Evolutionary conservation across 1,140 invertebrate genomes (phyloP), one percentile per base, ranked within the genome.

Genomic region (Paramacrobiotus metropolitanus): DNA sequence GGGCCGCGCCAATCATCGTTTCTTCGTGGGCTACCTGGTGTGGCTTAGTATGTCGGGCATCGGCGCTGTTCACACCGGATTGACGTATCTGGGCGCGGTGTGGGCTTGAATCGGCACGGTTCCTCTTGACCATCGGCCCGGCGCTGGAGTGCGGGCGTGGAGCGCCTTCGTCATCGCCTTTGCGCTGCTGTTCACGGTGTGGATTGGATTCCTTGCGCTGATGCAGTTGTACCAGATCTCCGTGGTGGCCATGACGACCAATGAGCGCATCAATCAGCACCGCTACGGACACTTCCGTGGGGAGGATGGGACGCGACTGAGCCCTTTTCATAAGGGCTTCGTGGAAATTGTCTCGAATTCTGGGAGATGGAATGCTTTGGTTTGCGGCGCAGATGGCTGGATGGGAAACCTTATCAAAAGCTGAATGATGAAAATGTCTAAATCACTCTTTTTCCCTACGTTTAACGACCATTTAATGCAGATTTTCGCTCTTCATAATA

Each of bases 191-290:
- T 55, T 55, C 24, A 55, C 48, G 48, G 48, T 28, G 15, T 55
- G 48, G 48, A 28, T 55, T 24, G 24, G 15, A 4, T 15, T 15
- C 9, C 9, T 55, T 15, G 48, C 48, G 4, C 15, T 55, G 4
- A 55, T 55, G 48, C 48, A 55, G 24, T 20, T 24, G 4, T 28
- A 55, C 31, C 70, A 88, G 84, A 83, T 93, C 9, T 79, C 85
- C 68, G 85, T 83, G 69, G 74, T 94, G 61, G n/a, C 86, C 61
- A 90, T 96, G 85, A 97, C 93, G 44, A 96, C 93, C 60, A 98
- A 98, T 72, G 93, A 98, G 75, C 79, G 92, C 62, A 84, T 98
- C 77, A 98, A 97, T 74, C 82, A 83, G 65, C 81, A 82, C 1
- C 81, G 90, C 60, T 98, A 97, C 73, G 80, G 81, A 59, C 88